Evolutionary conservation across 2,113 vertebrate species (phyloP), one percentile per base, ranked within the genome.

Genomic region (Xiphias gladius): DNA sequence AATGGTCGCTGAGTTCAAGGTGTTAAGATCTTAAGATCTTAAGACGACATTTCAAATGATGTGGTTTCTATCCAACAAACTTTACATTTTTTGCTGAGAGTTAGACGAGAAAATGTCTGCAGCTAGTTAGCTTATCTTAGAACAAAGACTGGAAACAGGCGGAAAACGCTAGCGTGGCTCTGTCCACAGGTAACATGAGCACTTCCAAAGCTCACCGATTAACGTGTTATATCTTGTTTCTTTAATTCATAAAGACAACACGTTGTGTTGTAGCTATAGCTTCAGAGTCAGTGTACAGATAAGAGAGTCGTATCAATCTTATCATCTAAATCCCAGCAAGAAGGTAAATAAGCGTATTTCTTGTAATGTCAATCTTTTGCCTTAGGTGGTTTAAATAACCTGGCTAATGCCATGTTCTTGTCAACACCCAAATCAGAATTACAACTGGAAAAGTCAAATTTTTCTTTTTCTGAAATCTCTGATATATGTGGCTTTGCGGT

Each of bases 111-210:
- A 46, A 26, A 24, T 57, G 55, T 13, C n/a, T 24, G 55, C 28
- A 62, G 28, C 26, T 14, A 30, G 43, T 43, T 66, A 43, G 66
- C 66, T 61, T 78, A 41, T 43, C n/a, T 55, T 55, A 64, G 19
- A 58, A 39, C 20, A 54, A 63, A 35, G 48, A 19, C 17, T 35
- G 28, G 8, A 62, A 62, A 62, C 59, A n/a, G 32, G n/a, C n/a
- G 11, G 46, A 32, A 54, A 59, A 28, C 22, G 52, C 8, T 24
- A 57, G 73, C 50, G 2, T 10, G 39, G 39, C 52, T 32, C 10
- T 19, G 39, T 37, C 54, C 30, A 13, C 22, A 39, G 19, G n/a
- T 35, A 46, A 66, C 7, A n/a, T 1, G 22, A 54, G 52, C 52
- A 54, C 52, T 8, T 54, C n/a, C n/a, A n/a, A 54, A 54, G 20